A percentile compares a stretch with the other conserved stretches of the same genome.
Evolutionary conservation across 2,113 vertebrate genomes (phyloP).

Genomic region (Pangasianodon gigas): DNA sequence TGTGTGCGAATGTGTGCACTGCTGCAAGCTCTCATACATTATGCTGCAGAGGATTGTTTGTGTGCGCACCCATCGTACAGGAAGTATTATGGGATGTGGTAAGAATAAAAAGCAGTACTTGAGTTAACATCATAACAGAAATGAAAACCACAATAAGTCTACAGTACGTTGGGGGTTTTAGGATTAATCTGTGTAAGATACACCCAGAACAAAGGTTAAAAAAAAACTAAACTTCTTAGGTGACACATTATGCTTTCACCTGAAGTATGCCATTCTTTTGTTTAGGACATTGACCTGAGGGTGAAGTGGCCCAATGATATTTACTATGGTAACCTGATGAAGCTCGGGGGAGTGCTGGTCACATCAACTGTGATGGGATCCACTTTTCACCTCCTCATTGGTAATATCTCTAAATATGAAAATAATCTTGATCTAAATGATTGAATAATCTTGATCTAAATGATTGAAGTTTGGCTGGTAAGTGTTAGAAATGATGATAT

Average conservation of each 20-base stretch:
- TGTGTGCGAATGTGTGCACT: constrained; percentile 10
- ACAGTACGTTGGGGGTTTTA: not conserved
- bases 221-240: no score
- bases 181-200: not conserved
- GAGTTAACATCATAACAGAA: constrained; percentile 8
- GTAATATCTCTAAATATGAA: constrained; percentile 66
- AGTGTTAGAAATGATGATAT: not conserved
- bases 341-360: constrained; percentile 93
- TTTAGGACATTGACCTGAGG: constrained; percentile 85
- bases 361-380: constrained; percentile 84
- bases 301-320: constrained; percentile 98
- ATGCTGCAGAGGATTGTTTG: not conserved
- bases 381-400: constrained; percentile 88
- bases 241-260: not conserved
- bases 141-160: not conserved
- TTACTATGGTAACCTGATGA: constrained; percentile 88
- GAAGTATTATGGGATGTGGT: constrained; percentile 42
- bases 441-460: not conserved
- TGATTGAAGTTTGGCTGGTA: not conserved
- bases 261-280: not conserved
- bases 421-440: not conserved
- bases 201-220: not conserved
- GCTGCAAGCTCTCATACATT: not conserved
- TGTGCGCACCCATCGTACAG: not conserved
- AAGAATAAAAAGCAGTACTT: constrained; percentile 33